Evolutionary conservation across 2,888 invertebrate genomes (phyloP).

Genomic region (Drosophila diplacantha): DNA sequence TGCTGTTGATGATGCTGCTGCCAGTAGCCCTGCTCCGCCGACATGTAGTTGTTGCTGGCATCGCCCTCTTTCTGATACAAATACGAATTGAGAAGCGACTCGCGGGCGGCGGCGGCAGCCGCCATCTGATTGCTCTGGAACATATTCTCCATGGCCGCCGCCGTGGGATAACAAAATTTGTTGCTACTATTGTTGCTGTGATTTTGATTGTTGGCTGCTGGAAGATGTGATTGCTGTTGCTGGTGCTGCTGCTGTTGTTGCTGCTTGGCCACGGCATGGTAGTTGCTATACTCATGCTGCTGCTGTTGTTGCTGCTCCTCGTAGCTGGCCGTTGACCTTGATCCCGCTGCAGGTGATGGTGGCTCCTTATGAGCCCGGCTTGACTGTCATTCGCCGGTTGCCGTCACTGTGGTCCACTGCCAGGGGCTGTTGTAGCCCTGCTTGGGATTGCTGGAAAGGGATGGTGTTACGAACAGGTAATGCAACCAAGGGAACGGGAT

Average conservation of each 20-base stretch:
- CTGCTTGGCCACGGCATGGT: conserved; percentile 48
- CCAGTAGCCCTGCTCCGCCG: conserved; percentile 62
- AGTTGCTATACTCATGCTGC: conserved; percentile 54
- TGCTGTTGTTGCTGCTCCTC: conserved; percentile 42
- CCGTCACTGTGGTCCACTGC: conserved; percentile 81
- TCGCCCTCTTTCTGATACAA: conserved; percentile 56
- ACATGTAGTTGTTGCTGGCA: conserved; percentile 49
- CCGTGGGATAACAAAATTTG: conserved; percentile 55
- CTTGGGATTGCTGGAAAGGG: conserved; percentile 72
- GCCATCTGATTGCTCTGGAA: conserved; percentile 61
- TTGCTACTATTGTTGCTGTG: conserved; percentile 52
- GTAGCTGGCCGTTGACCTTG: conserved; percentile 47
- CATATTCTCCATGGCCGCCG: conserved; percentile 62
- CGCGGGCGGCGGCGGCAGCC: conserved; percentile 45
- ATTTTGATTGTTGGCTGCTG: conserved; percentile 52
- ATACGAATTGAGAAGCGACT: conserved; percentile 58
- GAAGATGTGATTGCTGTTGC: conserved; percentile 49
- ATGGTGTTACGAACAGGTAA: not conserved
- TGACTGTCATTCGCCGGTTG: conserved; percentile 81
- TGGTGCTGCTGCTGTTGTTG: conserved; percentile 40
- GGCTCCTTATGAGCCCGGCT: conserved; percentile 78
- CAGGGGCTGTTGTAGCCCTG: conserved; percentile 79
- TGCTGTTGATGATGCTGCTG: conserved; percentile 64
- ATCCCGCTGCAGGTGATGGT: conserved; percentile 60
- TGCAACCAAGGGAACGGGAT: not conserved